These are phyloP conservation scores for Drosophila tsacasi DNA, from an alignment of 1,140 invertebrate genomes.

Conservation along the genomic window DNA sequence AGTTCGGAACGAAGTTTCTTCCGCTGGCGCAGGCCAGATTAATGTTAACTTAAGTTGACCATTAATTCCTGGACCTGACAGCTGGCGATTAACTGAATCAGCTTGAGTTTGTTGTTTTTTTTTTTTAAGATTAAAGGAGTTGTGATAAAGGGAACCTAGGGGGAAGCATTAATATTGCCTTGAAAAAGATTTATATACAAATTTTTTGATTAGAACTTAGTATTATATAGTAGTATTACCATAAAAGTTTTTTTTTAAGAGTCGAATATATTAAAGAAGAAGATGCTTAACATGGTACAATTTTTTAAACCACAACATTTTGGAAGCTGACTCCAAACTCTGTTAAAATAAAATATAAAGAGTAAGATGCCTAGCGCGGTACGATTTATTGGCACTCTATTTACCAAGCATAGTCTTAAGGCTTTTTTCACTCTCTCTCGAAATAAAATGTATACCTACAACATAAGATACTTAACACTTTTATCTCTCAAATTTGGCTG, in stretches of 20 bases:
- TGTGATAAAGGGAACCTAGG: not conserved
- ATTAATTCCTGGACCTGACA: conserved; percentile 26
- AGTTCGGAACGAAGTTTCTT: conserved; percentile 16
- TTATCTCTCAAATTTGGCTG: too few relatives aligned
- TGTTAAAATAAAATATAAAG: not conserved
- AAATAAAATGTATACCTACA: too few relatives aligned
- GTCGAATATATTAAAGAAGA: too few relatives aligned
- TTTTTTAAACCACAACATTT: too few relatives aligned
- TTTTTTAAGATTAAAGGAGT: conserved; percentile 5
- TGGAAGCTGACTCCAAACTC: too few relatives aligned
- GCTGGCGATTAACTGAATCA: conserved; percentile 19
- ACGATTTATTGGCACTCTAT: too few relatives aligned
- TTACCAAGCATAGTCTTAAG: too few relatives aligned
- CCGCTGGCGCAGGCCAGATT: conserved; percentile 10
- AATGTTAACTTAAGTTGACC: conserved; percentile 13
- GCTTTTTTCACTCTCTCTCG: too few relatives aligned
- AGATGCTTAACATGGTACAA: not conserved
- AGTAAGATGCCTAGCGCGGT: not conserved
- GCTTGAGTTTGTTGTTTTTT: conserved; percentile 5
- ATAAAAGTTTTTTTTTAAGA: too few relatives aligned
- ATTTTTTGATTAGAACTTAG: too few relatives aligned
- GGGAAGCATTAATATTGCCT: not conserved
- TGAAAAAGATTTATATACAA: not conserved
- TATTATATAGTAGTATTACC: too few relatives aligned
- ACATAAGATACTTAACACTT: too few relatives aligned